phyloP scores from a whole-genome alignment of 2,888 invertebrate species.

The Eucera pruinosa region DNA sequence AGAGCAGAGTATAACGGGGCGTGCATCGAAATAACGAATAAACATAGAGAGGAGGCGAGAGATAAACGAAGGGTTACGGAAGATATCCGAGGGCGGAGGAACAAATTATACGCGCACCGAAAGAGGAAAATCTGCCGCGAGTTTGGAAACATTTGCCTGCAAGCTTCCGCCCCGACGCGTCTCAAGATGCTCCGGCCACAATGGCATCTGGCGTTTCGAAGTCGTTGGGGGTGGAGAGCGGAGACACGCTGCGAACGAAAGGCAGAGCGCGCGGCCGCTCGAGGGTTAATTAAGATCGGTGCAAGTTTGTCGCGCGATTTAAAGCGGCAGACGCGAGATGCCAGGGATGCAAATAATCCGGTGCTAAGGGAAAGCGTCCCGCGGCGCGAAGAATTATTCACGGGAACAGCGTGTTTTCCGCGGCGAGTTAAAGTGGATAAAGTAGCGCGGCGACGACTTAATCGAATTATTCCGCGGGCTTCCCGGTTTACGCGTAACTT shows the following conservation, averaged over 20 bases:
- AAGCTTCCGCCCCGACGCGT: no score
- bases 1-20: no score
- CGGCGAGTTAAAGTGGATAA: constrained; percentile 39
- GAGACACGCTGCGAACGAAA: background rate
- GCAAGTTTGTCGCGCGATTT: constrained; percentile 44
- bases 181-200: no score
- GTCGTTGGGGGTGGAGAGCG: background rate
- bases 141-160: no score
- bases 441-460: constrained; percentile 25
- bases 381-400: constrained; percentile 43
- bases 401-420: constrained; percentile 23
- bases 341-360: constrained; percentile 28
- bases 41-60: no score
- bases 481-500: constrained; percentile 44
- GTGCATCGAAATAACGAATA: no score
- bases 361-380: constrained; percentile 13
- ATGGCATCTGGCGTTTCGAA: no score
- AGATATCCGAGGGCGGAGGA: no score
- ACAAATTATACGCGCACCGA: no score
- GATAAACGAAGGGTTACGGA: no score
- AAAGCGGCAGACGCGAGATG: constrained; percentile 9
- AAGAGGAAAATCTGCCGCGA: no score
- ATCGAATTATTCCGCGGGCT: constrained; percentile 46
- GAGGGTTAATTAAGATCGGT: constrained; percentile 40
- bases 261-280: background rate